Evolutionary conservation across 2,113 vertebrate species (phyloP).

Genomic region (Lasiurus cinereus): DNA sequence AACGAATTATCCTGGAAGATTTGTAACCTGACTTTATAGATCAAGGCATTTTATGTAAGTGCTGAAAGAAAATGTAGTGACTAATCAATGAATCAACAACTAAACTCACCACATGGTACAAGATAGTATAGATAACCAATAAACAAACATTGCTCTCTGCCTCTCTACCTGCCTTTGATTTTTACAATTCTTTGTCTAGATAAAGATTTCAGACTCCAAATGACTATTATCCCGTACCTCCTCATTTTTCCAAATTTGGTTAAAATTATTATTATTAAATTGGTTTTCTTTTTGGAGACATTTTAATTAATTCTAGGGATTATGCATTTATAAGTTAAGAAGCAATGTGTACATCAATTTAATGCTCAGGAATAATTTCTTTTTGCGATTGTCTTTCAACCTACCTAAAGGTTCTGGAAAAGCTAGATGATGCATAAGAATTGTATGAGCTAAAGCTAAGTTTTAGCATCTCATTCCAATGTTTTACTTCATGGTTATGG

Average conservation of each 20-base stretch:
- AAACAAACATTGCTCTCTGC: not conserved
- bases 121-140: slow-evolving; percentile 34
- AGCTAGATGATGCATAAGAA: not conserved
- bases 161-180: not conserved
- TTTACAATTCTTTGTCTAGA: slow-evolving; percentile 24
- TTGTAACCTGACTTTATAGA: slow-evolving; percentile 45
- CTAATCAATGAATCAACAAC: slow-evolving; percentile 65
- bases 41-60: slow-evolving; percentile 51
- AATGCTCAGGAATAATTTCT: not conserved
- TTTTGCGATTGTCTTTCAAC: not conserved
- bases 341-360: not conserved
- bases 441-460: not conserved
- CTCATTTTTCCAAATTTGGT: not conserved
- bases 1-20: slow-evolving; percentile 38
- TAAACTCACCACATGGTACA: not conserved
- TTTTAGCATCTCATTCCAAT: not conserved
- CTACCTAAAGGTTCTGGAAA: not conserved
- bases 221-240: not conserved
- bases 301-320: not conserved
- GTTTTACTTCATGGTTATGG: slow-evolving; percentile 1
- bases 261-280: not conserved
- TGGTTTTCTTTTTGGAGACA: not conserved
- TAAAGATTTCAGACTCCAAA: not conserved
- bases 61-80: slow-evolving; percentile 44
- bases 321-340: not conserved